Percentiles rank a stretch among this genome's conserved stretches.
These are phyloP conservation scores for Drosophila phalerata DNA, from an alignment of 2,888 invertebrate genomes.

Conservation along the genomic window DNA sequence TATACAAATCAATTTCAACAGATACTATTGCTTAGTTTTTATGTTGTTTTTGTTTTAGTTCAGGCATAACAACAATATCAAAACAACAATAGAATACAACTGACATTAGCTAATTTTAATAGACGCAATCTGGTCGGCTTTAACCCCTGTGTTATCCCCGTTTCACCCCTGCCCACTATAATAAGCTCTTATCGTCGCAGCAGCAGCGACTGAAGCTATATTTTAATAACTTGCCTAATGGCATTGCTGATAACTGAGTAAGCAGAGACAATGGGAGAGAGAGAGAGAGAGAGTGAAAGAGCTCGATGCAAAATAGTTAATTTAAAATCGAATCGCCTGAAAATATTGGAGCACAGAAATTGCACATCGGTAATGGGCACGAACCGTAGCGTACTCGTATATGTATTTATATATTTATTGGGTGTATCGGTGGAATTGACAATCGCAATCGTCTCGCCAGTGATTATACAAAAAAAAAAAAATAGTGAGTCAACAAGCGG, in stretches of 20 bases:
- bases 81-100: constrained; percentile 39
- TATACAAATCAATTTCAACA: constrained; percentile 48
- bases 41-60: constrained; percentile 6
- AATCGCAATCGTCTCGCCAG: constrained; percentile 28
- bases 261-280: constrained; percentile 10
- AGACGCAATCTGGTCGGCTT: constrained; percentile 27
- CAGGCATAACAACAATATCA: constrained; percentile 12
- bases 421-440: constrained; percentile 26
- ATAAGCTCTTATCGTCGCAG: constrained; percentile 61
- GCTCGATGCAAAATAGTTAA: constrained; percentile 44
- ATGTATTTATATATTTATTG: constrained; percentile 3
- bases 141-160: constrained; percentile 23
- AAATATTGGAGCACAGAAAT: constrained; percentile 43
- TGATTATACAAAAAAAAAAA: constrained; percentile 39
- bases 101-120: constrained; percentile 61
- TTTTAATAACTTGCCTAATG: constrained; percentile 72
- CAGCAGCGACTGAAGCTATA: constrained; percentile 41
- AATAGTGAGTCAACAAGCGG: constrained; percentile 63
- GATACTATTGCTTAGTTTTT: constrained; percentile 35
- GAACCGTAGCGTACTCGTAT: constrained; percentile 18
- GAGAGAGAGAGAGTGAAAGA: neutral
- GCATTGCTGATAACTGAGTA: constrained; percentile 45
- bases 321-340: constrained; percentile 47
- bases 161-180: constrained; percentile 33
- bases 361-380: constrained; percentile 36